These are phyloP conservation scores for Lethrus apterus DNA, from an alignment of 1,140 invertebrate species.

Conservation along the genomic window DNA sequence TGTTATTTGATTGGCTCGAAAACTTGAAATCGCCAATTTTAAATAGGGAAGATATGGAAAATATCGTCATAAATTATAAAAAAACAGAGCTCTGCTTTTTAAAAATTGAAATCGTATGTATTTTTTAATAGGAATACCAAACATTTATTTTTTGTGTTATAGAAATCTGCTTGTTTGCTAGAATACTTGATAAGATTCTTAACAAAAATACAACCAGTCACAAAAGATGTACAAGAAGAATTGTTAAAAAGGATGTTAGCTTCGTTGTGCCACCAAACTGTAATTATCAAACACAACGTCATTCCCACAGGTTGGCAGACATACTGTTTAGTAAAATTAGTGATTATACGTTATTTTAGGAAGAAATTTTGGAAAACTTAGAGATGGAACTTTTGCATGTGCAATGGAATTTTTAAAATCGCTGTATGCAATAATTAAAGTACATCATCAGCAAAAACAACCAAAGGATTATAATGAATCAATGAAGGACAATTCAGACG, in stretches of 20 bases:
- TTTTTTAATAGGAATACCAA: slow-evolving; percentile 3
- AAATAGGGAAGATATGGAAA: slow-evolving; percentile 57
- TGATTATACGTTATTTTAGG: slow-evolving; percentile 24
- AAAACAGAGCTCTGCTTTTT: slow-evolving; percentile 53
- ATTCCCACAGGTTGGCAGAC: slow-evolving; percentile 42
- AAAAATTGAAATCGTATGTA: slow-evolving; percentile 53
- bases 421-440: slow-evolving; percentile 25
- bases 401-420: slow-evolving; percentile 27
- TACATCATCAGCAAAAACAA: slow-evolving; percentile 24
- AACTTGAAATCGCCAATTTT: slow-evolving; percentile 59
- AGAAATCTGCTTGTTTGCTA: slow-evolving; percentile 57
- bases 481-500: no score
- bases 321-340: slow-evolving; percentile 10
- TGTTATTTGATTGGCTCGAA: slow-evolving; percentile 66
- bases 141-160: slow-evolving; percentile 28
- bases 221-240: slow-evolving; percentile 45
- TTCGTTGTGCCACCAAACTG: slow-evolving; percentile 56
- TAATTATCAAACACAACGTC: slow-evolving; percentile 47
- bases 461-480: no score
- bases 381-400: slow-evolving; percentile 34
- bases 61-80: slow-evolving; percentile 54
- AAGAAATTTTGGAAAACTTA: slow-evolving; percentile 32
- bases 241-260: slow-evolving; percentile 54
- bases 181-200: slow-evolving; percentile 70
- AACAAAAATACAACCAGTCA: slow-evolving; percentile 55